Evolutionary conservation across 2,113 vertebrate genomes (phyloP).

Genomic region (Poicephalus gulielmi): DNA sequence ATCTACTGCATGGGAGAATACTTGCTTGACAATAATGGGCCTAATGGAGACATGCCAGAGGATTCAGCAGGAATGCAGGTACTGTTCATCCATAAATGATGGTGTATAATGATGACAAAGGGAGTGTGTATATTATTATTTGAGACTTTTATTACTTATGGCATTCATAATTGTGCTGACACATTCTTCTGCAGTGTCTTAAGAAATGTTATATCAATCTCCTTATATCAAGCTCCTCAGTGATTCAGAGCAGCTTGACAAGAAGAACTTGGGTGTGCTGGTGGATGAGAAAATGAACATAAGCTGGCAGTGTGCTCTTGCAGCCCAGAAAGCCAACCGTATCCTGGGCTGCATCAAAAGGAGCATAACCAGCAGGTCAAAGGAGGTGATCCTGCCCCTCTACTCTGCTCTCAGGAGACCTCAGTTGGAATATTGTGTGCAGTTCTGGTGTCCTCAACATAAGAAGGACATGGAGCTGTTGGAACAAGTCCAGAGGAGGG

Average conservation of each 20-base stretch:
- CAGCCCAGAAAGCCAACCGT: not conserved
- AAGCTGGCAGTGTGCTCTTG: not conserved
- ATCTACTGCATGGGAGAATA: not conserved
- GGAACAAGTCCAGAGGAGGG: too few relatives aligned
- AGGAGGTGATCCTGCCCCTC: not conserved
- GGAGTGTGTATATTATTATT: not conserved
- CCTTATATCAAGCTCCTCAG: not conserved
- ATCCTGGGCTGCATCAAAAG: not conserved
- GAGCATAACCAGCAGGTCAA: not conserved
- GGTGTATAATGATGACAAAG: not conserved
- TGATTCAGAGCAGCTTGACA: not conserved
- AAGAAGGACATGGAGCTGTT: not conserved
- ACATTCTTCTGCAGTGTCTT: not conserved
- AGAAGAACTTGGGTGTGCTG: not conserved
- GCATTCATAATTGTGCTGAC: slow-evolving; percentile 41
- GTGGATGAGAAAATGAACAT: not conserved
- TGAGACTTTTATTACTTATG: slow-evolving; percentile 7
- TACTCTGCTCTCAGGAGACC: too few relatives aligned
- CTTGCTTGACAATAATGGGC: slow-evolving; percentile 30
- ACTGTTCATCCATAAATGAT: not conserved
- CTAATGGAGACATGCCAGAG: slow-evolving; percentile 33
- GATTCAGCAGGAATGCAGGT: slow-evolving; percentile 24
- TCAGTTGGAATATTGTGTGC: too few relatives aligned
- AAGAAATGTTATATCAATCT: not conserved
- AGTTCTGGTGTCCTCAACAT: not conserved